Percentiles rank a stretch among this genome's conserved stretches.
These are phyloP conservation scores for Meteorus sp. DNA, from an alignment of 1,140 invertebrate genomes.

Conservation along the genomic window DNA sequence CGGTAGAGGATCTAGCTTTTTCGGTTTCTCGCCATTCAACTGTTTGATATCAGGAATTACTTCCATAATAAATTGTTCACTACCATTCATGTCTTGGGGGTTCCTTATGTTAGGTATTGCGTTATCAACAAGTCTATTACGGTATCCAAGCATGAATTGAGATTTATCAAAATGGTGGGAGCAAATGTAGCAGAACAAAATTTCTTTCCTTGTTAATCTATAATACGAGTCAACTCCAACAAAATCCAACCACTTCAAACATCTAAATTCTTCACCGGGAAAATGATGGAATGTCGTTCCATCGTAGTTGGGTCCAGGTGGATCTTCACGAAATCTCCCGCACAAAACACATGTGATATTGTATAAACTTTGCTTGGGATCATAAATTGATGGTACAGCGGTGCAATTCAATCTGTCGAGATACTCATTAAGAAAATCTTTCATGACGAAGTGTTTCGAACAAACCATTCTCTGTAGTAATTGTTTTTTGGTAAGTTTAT, in stretches of 20 bases:
- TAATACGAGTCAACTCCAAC: slow-evolving; percentile 56
- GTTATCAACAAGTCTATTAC: slow-evolving; percentile 44
- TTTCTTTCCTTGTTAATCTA: slow-evolving; percentile 54
- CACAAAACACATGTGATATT: slow-evolving; percentile 56
- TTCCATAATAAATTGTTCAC: slow-evolving; percentile 33
- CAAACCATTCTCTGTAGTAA: slow-evolving; percentile 56
- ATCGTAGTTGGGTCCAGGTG: slow-evolving; percentile 44
- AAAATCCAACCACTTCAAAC: slow-evolving; percentile 56
- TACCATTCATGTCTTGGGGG: slow-evolving; percentile 36
- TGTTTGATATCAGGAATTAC: slow-evolving; percentile 28
- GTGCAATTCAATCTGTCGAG: slow-evolving; percentile 47
- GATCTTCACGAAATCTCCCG: slow-evolving; percentile 45
- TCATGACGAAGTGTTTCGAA: slow-evolving; percentile 51
- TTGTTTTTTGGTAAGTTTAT: slow-evolving; percentile 54
- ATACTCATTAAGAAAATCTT: slow-evolving; percentile 53
- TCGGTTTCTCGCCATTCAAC: slow-evolving; percentile 30
- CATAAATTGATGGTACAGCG: slow-evolving; percentile 54
- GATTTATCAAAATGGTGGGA: slow-evolving; percentile 53
- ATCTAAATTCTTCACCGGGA: slow-evolving; percentile 56
- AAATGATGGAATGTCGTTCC: slow-evolving; percentile 56
- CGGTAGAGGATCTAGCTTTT: slow-evolving; percentile 43
- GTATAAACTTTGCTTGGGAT: slow-evolving; percentile 55
- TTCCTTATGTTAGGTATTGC: slow-evolving; percentile 51
- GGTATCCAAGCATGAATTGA: slow-evolving; percentile 49
- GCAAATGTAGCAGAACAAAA: slow-evolving; percentile 57